phyloP scores from a whole-genome alignment of 2,888 invertebrate genomes.

The Boloria euphrosyne region DNA sequence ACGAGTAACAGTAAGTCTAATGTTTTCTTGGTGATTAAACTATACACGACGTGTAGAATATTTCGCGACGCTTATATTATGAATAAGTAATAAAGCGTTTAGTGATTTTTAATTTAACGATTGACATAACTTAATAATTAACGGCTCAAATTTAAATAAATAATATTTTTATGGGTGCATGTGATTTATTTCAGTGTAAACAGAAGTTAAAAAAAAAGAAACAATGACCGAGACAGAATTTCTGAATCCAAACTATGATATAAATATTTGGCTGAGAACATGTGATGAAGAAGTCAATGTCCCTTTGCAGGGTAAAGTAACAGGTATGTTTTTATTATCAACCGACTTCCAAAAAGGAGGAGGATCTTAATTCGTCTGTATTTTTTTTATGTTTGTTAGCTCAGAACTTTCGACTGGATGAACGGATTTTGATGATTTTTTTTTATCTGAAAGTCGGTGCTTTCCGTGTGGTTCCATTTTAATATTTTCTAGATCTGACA shows the following conservation, averaged over 20 bases:
- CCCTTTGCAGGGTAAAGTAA: constrained; percentile 85
- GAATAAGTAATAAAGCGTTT: neutral
- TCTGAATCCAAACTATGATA: too few relatives aligned
- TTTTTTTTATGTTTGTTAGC: too few relatives aligned
- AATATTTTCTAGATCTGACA: too few relatives aligned
- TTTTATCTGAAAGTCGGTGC: too few relatives aligned
- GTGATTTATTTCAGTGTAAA: too few relatives aligned
- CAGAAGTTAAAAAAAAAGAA: too few relatives aligned
- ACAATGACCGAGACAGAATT: constrained; percentile 23
- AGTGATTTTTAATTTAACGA: constrained; percentile 3
- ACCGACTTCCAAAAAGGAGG: too few relatives aligned
- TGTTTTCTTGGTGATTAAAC: neutral
- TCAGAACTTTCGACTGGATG: too few relatives aligned
- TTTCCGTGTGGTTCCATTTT: too few relatives aligned
- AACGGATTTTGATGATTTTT: too few relatives aligned
- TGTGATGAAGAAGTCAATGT: constrained; percentile 88
- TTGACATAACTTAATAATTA: neutral
- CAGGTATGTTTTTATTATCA: constrained; percentile 81
- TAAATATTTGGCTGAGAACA: constrained; percentile 78
- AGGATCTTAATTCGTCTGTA: too few relatives aligned
- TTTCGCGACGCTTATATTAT: neutral
- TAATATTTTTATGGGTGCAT: neutral
- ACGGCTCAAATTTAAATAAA: neutral
- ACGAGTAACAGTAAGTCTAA: too few relatives aligned
- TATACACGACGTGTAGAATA: neutral